Evolutionary conservation across 2,113 vertebrate genomes (phyloP), one percentile per base, ranked within the genome.

Genomic region (Semnornis frantzii): DNA sequence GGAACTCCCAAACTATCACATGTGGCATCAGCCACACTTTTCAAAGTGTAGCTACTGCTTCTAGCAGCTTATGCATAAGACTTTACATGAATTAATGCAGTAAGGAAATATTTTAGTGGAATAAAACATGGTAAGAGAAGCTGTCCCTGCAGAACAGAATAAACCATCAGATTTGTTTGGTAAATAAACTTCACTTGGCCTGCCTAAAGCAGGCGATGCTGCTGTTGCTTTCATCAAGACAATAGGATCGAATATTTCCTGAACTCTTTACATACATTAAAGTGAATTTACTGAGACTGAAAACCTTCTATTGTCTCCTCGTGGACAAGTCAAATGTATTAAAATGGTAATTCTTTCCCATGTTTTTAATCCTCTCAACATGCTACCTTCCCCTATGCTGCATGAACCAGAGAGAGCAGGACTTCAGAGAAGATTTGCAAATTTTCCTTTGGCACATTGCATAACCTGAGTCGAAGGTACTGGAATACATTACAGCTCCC

Each of bases 261-360:
- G 66, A 93, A 94, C 96, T 87, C 80, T 92, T 96, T 94, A 92
- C 75, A 76, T 95, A 77, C 65, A 95, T 96, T 97, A 84, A 96
- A 94, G 87, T 94, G 75, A 91, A 96, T 97, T 97, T 97, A 85
- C 64, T 37, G 85, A 82, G 73, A 73, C 96, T 96, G 90, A 95
- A 97, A 87, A 72, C 74, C 77, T 93, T 76, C 89, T 60, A 48
- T 96, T 97, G 95, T 96, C 92, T 94, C 83, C 93, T 93, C 15
- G 54, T 80, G 82, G 93, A 89, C 24, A 25, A 97, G 93, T 96
- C 89, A 91, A 92, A 94, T 91, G 78, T 91, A 97, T 98, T 97
- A 97, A 97, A 97, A 97, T 96, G 92, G 87, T 96, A 97, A 97
- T 98, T 95, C 94, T 88, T 85, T 77, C 83, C 72, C 73, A 23